A percentile compares a stretch with the other conserved stretches of the same genome.
phyloP scores from a whole-genome alignment of 2,113 vertebrate species.

The Acanthisitta chloris region DNA sequence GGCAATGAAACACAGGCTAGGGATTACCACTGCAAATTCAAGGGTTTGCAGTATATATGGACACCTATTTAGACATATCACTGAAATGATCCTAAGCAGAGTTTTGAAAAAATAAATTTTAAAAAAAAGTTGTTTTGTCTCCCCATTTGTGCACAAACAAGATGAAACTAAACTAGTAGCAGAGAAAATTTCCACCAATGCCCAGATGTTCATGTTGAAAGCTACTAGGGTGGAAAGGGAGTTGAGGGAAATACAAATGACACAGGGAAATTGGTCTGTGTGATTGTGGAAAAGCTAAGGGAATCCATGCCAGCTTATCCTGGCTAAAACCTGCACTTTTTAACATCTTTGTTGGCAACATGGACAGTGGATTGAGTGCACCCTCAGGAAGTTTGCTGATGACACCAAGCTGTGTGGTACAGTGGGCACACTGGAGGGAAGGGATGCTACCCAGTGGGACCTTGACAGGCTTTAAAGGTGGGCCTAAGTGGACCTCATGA shows the following conservation, averaged over 20 bases:
- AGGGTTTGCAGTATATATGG: rapidly evolving
- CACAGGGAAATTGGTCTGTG: background rate
- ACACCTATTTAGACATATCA: background rate
- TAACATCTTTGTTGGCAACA: background rate
- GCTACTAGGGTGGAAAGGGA: background rate
- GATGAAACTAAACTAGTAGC: background rate
- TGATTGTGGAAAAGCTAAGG: background rate
- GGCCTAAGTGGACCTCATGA: background rate
- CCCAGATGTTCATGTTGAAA: background rate
- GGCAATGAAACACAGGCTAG: too few species aligned
- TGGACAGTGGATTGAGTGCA: rapidly evolving
- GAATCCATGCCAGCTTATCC: background rate
- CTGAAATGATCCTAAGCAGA: background rate
- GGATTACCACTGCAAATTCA: background rate
- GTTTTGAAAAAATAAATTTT: background rate
- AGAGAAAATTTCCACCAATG: background rate
- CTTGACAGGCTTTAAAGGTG: background rate
- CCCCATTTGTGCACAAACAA: background rate
- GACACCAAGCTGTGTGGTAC: background rate
- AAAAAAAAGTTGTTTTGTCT: background rate
- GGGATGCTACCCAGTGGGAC: background rate
- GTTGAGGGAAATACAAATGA: background rate
- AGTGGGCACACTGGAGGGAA: background rate
- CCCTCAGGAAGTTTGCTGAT: background rate
- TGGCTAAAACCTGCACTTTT: background rate